A percentile compares a stretch with the other conserved stretches of the same genome.
Conservation (phyloP, 1,140 invertebrate species). For the Trigoniulus corallinus region DNA sequence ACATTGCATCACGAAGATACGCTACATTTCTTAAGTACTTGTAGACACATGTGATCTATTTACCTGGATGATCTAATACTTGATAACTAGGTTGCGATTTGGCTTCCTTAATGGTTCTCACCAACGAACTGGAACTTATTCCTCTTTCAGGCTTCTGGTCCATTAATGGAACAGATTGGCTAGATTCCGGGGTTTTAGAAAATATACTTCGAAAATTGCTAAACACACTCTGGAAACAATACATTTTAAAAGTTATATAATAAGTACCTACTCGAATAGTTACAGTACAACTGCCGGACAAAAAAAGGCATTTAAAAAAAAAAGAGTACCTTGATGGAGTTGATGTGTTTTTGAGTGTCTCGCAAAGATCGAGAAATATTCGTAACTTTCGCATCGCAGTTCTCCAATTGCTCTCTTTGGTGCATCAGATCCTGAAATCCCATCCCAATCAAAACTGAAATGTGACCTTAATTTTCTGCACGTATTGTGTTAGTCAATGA, state of each 20-base stretch:
- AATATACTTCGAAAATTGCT: neutral
- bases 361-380: conserved; percentile 75
- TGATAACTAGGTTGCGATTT: neutral
- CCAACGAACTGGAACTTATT: too few species aligned
- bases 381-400: conserved; percentile 71
- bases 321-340: conserved; percentile 60
- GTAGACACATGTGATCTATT: too few species aligned
- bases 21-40: too few species aligned
- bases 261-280: neutral
- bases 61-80: neutral
- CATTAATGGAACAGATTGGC: too few species aligned
- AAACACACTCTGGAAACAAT: neutral
- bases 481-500: neutral
- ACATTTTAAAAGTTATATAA: neutral
- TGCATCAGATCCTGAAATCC: conserved; percentile 53
- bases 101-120: neutral
- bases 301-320: too few species aligned
- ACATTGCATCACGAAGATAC: too few species aligned
- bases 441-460: too few species aligned
- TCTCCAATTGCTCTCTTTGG: conserved; percentile 79
- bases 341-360: conserved; percentile 83
- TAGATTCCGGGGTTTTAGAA: neutral
- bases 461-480: neutral
- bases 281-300: too few species aligned
- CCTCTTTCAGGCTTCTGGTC: too few species aligned